Conservation (phyloP, 2,888 invertebrate species). For the Ethmia dodecea region DNA sequence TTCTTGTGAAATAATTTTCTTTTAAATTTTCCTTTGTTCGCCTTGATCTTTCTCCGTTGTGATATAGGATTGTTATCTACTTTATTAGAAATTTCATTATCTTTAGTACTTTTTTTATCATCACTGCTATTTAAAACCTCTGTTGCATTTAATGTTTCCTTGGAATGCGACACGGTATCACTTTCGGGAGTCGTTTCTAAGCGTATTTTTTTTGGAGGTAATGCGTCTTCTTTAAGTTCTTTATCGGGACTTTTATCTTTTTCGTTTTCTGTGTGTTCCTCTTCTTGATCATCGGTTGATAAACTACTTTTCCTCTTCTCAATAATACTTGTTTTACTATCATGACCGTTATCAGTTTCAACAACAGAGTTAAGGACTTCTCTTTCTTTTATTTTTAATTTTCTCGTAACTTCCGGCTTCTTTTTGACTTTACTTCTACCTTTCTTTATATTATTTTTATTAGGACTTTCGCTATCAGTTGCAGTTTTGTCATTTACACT, state of each 20-base stretch:
- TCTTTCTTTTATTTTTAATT: constrained; percentile 44
- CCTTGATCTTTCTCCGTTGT: constrained; percentile 54
- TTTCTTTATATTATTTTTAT: constrained; percentile 53
- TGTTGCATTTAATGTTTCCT: constrained; percentile 35
- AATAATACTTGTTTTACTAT: constrained; percentile 63
- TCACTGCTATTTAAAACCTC: constrained; percentile 38
- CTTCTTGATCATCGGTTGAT: constrained; percentile 60
- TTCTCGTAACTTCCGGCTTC: constrained; percentile 40
- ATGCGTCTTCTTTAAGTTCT: constrained; percentile 51
- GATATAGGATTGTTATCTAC: constrained; percentile 29
- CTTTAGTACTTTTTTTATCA: constrained; percentile 38
- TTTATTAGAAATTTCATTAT: constrained; percentile 29
- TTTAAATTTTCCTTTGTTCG: constrained; percentile 57
- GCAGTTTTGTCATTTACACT: constrained; percentile 47
- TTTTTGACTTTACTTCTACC: constrained; percentile 55
- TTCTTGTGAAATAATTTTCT: too few species aligned
- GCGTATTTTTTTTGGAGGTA: constrained; percentile 62
- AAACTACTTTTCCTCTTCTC: constrained; percentile 67
- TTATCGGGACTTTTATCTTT: constrained; percentile 49
- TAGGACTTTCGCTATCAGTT: constrained; percentile 44
- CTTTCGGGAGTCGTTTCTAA: constrained; percentile 58
- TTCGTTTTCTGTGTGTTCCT: constrained; percentile 41
- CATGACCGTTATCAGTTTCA: constrained; percentile 52
- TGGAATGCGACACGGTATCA: constrained; percentile 60
- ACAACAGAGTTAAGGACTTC: constrained; percentile 42